Conservation (phyloP, 2,113 vertebrate species). For the Mastomys natalensis region DNA sequence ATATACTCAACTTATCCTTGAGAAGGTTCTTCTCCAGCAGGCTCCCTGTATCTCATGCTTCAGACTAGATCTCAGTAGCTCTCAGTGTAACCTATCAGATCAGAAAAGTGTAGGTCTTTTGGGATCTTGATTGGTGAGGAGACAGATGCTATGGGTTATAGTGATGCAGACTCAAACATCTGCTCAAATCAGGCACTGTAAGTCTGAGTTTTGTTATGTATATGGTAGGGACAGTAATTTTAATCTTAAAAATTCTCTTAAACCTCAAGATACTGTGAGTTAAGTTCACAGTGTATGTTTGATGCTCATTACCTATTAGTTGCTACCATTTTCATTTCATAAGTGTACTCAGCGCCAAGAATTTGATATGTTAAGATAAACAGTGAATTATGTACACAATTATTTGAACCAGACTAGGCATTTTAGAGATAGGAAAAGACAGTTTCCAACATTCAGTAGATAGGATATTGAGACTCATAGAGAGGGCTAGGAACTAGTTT, state of each 20-base stretch:
- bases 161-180: neutral
- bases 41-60: neutral
- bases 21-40: neutral
- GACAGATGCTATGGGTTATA: neutral
- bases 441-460: neutral
- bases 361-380: neutral
- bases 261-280: neutral
- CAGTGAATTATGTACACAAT: neutral
- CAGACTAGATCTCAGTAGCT: neutral
- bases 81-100: neutral
- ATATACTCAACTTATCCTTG: neutral
- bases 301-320: neutral
- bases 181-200: neutral
- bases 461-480: neutral
- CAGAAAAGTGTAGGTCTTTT: neutral
- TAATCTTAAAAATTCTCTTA: neutral
- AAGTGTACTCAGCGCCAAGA: neutral
- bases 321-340: neutral
- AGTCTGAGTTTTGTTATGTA: slow-evolving; percentile 1
- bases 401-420: neutral
- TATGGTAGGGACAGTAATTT: neutral
- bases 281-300: neutral
- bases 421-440: neutral
- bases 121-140: rapidly evolving
- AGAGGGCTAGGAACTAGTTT: neutral